Percentiles rank a stretch among this genome's conserved stretches.
Evolutionary conservation across 2,888 invertebrate genomes (phyloP).

Genomic region (Oasisia sp.): DNA sequence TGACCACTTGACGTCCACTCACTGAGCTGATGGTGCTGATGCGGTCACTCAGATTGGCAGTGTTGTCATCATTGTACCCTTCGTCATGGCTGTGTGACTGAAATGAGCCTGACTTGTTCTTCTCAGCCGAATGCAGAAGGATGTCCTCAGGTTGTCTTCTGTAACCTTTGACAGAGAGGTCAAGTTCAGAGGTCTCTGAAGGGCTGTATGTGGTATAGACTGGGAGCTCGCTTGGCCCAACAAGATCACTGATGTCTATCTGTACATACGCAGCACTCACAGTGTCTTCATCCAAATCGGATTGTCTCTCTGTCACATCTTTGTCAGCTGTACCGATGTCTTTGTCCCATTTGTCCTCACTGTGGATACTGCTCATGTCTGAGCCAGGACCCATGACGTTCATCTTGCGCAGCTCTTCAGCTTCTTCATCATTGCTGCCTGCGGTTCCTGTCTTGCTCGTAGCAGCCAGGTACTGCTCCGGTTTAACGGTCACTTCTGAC

Average conservation of each 20-base stretch:
- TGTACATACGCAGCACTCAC: background rate
- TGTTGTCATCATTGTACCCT: constrained; percentile 12
- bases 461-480: background rate
- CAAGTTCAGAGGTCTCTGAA: background rate
- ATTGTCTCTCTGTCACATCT: background rate
- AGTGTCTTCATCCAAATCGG: background rate
- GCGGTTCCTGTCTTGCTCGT: background rate
- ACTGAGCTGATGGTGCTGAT: background rate
- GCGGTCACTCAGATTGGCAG: background rate
- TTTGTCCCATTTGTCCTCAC: background rate
- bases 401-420: background rate
- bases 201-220: background rate
- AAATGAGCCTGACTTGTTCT: background rate
- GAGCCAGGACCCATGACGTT: background rate
- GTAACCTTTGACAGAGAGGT: background rate
- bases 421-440: background rate
- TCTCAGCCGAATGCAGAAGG: background rate
- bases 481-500: background rate
- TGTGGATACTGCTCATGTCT: background rate
- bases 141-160: background rate
- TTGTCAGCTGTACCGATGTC: background rate
- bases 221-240: background rate
- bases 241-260: background rate
- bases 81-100: background rate
- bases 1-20: background rate